A percentile compares a stretch with the other conserved stretches of the same genome.
phyloP scores from a whole-genome alignment of 92 coral and sea anemone genomes.

The Actinernus sp. region DNA sequence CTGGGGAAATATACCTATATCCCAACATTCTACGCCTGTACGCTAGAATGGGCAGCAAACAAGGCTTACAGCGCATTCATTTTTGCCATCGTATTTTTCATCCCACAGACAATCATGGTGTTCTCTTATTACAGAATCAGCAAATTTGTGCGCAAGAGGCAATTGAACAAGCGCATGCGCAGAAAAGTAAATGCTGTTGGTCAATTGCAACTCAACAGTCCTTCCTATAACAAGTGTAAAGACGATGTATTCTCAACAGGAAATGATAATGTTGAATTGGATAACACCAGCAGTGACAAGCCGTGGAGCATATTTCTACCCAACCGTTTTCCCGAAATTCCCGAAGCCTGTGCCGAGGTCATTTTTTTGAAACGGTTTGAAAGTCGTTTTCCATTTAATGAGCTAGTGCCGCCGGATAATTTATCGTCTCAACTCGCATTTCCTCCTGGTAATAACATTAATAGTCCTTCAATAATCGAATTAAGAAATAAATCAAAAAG shows the following conservation, averaged over 20 bases:
- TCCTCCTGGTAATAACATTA: too few relatives aligned
- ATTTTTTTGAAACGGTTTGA: too few relatives aligned
- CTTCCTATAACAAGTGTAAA: too few relatives aligned
- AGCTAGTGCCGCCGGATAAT: too few relatives aligned
- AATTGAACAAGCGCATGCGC: conserved; percentile 27
- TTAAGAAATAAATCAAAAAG: background rate
- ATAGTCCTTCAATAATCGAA: background rate
- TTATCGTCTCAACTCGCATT: too few relatives aligned
- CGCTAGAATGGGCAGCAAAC: conserved; percentile 59
- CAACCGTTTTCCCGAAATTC: too few relatives aligned
- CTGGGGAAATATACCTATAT: conserved; percentile 56
- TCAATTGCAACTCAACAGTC: background rate
- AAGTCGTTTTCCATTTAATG: too few relatives aligned
- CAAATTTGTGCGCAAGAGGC: conserved; percentile 61
- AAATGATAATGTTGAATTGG: too few relatives aligned
- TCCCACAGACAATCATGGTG: conserved; percentile 72
- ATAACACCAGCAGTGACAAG: too few relatives aligned
- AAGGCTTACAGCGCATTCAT: conserved; percentile 44
- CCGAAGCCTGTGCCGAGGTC: too few relatives aligned
- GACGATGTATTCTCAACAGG: too few relatives aligned
- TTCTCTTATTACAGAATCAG: conserved; percentile 54
- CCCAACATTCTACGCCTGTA: conserved; percentile 55
- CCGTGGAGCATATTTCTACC: too few relatives aligned
- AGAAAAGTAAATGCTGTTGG: conserved; percentile 8
- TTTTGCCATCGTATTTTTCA: conserved; percentile 49